Conservation (phyloP, 2,888 invertebrate genomes). For the Acanthosepion esculentum region DNA sequence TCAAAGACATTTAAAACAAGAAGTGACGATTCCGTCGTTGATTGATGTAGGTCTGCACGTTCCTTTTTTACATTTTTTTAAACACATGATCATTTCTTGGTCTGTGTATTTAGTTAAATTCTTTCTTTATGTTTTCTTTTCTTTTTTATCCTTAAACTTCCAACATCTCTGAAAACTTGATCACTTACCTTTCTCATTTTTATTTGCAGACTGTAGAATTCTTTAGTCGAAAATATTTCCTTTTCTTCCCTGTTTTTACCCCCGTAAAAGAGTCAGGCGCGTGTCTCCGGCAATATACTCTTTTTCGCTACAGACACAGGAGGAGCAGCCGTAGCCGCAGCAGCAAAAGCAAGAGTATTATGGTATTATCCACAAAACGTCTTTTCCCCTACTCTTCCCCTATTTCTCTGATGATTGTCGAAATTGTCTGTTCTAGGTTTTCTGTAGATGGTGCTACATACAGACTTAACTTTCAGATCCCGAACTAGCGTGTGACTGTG, state of each 20-base stretch:
- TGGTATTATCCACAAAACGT: neutral
- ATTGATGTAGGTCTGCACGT: no score
- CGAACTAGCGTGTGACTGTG: neutral
- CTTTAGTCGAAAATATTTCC: neutral
- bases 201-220: neutral
- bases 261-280: constrained; percentile 15
- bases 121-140: neutral
- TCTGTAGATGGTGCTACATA: neutral
- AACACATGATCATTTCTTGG: neutral
- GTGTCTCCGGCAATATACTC: neutral
- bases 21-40: no score
- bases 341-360: neutral
- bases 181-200: constrained; percentile 21
- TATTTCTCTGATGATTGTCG: neutral
- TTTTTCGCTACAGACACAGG: neutral
- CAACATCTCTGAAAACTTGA: neutral
- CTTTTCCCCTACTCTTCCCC: neutral
- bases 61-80: no score
- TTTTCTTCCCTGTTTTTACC: neutral
- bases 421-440: neutral
- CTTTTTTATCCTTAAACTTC: neutral
- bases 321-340: neutral
- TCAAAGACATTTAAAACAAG: no score
- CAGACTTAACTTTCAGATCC: neutral
- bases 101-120: neutral